Percentiles rank a stretch among this genome's conserved stretches.
Evolutionary conservation across 2,113 vertebrate species (phyloP).

Genomic region (Ardeotis arabs): DNA sequence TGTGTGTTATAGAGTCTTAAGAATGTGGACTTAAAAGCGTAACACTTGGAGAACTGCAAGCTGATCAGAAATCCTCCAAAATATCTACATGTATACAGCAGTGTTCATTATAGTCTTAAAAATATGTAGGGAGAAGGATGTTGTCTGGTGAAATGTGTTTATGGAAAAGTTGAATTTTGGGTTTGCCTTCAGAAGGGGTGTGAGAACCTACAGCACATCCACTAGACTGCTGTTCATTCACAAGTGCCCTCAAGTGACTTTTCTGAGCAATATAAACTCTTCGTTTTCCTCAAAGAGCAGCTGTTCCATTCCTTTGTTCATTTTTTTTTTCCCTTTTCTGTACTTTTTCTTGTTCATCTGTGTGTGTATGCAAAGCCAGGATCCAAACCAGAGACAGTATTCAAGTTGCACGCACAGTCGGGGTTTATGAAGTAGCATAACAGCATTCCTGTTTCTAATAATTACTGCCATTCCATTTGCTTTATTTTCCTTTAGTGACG

Average conservation of each 20-base stretch:
- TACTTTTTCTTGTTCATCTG: neutral
- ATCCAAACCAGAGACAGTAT: neutral
- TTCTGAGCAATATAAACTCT: neutral
- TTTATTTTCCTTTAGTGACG: constrained; percentile 17
- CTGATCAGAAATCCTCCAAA: neutral
- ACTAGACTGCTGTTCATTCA: neutral
- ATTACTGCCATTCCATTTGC: neutral
- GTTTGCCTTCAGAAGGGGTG: neutral
- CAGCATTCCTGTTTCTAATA: neutral
- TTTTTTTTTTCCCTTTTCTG: neutral
- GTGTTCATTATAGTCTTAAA: neutral
- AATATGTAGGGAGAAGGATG: neutral
- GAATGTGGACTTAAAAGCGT: neutral
- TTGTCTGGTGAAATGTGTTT: neutral
- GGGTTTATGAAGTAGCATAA: neutral
- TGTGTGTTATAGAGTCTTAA: neutral
- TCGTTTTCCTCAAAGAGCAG: neutral
- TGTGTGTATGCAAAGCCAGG: neutral
- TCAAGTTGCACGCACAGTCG: neutral
- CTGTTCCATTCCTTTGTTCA: neutral
- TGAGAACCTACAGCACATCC: neutral
- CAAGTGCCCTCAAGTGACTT: neutral
- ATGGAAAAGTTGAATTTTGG: neutral
- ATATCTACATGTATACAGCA: neutral
- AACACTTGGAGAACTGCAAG: neutral